These are phyloP conservation scores for Rana temporaria DNA, from an alignment of 2,113 vertebrate genomes.

Conservation along the genomic window DNA sequence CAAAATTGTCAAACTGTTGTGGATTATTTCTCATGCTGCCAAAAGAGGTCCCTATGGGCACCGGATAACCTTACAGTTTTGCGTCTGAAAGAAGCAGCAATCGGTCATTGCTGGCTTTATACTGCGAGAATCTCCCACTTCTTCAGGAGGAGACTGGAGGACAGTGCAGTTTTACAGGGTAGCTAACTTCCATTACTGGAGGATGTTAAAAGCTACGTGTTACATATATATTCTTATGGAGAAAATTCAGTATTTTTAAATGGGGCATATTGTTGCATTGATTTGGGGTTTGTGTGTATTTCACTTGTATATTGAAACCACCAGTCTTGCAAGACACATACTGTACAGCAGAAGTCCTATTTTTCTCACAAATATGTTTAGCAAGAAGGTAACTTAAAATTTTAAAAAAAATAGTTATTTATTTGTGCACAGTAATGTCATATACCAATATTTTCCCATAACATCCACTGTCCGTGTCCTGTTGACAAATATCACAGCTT, in stretches of 20 bases:
- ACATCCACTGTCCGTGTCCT: no score
- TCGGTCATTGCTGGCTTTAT: neutral
- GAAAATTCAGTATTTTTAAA: constrained; percentile 46
- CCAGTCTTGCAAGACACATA: neutral
- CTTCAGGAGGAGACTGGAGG: neutral
- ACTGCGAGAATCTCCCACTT: neutral
- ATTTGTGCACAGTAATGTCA: no score
- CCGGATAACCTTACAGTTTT: neutral
- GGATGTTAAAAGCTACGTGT: constrained; percentile 15
- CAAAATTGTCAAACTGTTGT: constrained; percentile 5
- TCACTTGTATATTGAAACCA: neutral
- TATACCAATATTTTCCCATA: no score
- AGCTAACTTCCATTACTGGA: constrained; percentile 4
- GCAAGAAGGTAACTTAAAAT: neutral
- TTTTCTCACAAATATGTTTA: neutral
- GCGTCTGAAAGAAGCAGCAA: neutral
- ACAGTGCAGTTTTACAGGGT: neutral
- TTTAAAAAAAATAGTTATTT: no score
- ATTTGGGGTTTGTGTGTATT: neutral
- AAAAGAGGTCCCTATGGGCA: constrained; percentile 45
- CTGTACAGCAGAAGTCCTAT: neutral
- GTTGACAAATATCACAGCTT: no score
- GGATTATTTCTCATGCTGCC: constrained; percentile 43
- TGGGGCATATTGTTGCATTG: neutral
- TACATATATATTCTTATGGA: constrained; percentile 12